These are phyloP conservation scores for Andrena marginata DNA, from an alignment of 2,888 invertebrate species.

Conservation along the genomic window DNA sequence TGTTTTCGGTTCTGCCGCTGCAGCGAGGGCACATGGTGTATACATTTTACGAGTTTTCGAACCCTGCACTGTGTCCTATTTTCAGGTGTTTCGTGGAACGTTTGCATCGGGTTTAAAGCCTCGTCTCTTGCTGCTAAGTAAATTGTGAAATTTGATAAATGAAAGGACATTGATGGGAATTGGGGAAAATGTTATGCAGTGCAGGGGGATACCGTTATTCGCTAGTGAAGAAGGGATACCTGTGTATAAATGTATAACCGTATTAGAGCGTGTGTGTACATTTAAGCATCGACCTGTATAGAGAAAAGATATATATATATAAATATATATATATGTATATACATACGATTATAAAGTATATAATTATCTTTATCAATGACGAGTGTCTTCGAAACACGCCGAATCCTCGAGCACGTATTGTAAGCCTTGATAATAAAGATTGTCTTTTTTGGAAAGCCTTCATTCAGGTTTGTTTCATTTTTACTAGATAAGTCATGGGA, in stretches of 20 bases:
- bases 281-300: conserved; percentile 51
- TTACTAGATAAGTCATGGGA: not conserved
- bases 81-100: not conserved
- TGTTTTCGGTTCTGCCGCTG: not conserved
- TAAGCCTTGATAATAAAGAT: conserved; percentile 79
- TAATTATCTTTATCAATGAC: conserved; percentile 44
- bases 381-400: conserved; percentile 57
- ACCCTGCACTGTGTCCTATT: not conserved
- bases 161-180: not conserved
- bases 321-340: conserved; percentile 38
- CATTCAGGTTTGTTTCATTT: conserved; percentile 8
- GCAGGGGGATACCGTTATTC: conserved; percentile 25
- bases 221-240: conserved; percentile 11
- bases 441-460: conserved; percentile 72
- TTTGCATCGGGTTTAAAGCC: no score
- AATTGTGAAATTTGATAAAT: not conserved
- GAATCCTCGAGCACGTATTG: conserved; percentile 63
- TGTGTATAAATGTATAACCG: conserved; percentile 54
- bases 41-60: conserved; percentile 1
- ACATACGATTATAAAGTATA: conserved; percentile 39
- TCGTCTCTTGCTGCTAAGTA: no score
- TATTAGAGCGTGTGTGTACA: conserved; percentile 57
- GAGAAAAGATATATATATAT: conserved; percentile 40
- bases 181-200: conserved; percentile 25
- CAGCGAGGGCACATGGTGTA: not conserved